phyloP scores from a whole-genome alignment of 1,140 invertebrate species.

The Drosophila tropicalis region DNA sequence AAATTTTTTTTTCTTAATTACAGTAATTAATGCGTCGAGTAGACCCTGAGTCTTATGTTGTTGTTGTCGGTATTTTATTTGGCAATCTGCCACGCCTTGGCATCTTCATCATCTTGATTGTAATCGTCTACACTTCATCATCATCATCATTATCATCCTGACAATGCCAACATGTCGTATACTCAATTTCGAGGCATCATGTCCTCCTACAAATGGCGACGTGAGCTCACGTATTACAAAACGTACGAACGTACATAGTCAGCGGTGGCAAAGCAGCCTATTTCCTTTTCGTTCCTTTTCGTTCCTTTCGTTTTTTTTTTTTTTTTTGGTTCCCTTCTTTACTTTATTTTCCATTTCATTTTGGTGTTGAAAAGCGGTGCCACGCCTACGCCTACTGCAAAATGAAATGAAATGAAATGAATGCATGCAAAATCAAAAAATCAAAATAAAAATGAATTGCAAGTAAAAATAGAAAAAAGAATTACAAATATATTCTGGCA shows the following conservation, averaged over 20 bases:
- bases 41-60: conserved; percentile 42
- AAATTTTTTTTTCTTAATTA: conserved; percentile 38
- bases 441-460: not conserved
- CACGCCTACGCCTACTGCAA: not conserved
- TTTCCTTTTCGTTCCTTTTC: not conserved
- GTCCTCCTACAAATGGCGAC: conserved; percentile 49
- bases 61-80: conserved; percentile 4
- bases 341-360: not conserved
- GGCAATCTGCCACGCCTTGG: conserved; percentile 39
- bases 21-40: conserved; percentile 19
- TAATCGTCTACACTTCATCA: not conserved
- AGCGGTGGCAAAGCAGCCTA: conserved; percentile 7
- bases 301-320: not conserved
- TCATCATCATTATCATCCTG: conserved; percentile 13
- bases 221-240: conserved; percentile 48
- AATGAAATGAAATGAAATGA: not conserved
- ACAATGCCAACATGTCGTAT: conserved; percentile 58
- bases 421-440: not conserved
- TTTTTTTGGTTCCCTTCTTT: not conserved
- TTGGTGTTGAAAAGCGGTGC: not conserved
- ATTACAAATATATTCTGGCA: not conserved
- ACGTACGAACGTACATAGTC: not conserved
- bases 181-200: conserved; percentile 57
- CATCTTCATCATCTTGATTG: conserved; percentile 41
- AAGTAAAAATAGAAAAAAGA: not conserved